A percentile compares a stretch with the other conserved stretches of the same genome.
Evolutionary conservation across 1,140 invertebrate genomes (phyloP).

Genomic region (Pseudoatta argentina): DNA sequence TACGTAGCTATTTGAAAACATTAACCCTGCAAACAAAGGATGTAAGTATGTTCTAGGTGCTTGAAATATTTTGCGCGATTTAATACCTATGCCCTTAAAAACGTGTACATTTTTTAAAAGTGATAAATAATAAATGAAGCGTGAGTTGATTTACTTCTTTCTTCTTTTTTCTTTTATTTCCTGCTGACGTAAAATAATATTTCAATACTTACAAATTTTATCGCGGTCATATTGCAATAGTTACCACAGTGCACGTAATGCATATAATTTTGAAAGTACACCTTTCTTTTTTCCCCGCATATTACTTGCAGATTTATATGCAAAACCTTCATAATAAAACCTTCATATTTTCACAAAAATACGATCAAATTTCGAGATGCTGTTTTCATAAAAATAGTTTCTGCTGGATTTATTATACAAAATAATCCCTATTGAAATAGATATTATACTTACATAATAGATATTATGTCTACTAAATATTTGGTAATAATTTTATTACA

Average conservation of each 20-base stretch:
- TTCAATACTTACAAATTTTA: background rate
- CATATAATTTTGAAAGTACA: constrained; percentile 4
- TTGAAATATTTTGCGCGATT: background rate
- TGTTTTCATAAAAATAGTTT: background rate
- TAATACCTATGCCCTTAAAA: background rate
- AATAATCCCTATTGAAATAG: background rate
- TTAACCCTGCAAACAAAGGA: background rate
- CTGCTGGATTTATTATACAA: background rate
- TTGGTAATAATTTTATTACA: background rate
- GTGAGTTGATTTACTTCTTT: background rate
- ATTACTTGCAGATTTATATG: background rate
- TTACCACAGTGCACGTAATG: background rate
- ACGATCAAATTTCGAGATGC: background rate
- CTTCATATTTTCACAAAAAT: background rate
- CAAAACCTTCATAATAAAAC: background rate
- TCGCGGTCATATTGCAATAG: background rate
- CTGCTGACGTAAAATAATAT: background rate
- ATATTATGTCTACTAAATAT: constrained; percentile 2
- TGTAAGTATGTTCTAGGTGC: background rate
- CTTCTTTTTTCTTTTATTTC: background rate
- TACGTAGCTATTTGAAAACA: constrained; percentile 1
- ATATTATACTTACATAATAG: background rate
- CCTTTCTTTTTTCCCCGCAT: background rate
- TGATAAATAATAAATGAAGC: background rate
- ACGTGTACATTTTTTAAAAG: background rate